A percentile compares a stretch with the other conserved stretches of the same genome.
phyloP scores from a whole-genome alignment of 2,888 invertebrate species.

The Drosophila monieri region DNA sequence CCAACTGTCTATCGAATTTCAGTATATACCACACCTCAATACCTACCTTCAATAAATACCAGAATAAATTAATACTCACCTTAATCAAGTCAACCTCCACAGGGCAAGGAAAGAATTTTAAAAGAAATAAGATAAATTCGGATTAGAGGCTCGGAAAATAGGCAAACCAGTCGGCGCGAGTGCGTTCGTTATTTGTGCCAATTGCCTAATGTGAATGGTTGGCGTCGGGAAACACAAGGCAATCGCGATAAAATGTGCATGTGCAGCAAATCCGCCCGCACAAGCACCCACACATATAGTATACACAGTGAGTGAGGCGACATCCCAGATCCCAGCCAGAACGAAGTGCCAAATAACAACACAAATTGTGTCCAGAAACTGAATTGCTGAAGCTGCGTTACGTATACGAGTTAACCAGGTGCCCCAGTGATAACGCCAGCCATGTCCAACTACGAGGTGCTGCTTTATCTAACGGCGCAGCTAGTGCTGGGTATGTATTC shows the following conservation, averaged over 20 bases:
- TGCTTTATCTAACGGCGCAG: constrained; percentile 67
- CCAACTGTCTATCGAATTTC: no score
- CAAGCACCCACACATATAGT: constrained; percentile 37
- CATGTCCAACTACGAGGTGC: constrained; percentile 59
- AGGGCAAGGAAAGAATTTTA: no score
- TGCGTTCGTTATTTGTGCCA: neutral
- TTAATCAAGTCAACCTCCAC: no score
- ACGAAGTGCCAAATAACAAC: constrained; percentile 56
- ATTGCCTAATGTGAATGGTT: constrained; percentile 15
- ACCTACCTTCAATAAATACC: no score
- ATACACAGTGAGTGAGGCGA: constrained; percentile 26
- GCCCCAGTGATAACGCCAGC: constrained; percentile 48
- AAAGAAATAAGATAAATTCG: neutral
- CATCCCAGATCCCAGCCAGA: constrained; percentile 23
- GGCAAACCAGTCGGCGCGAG: constrained; percentile 9
- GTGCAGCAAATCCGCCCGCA: constrained; percentile 60
- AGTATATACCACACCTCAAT: no score
- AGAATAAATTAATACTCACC: no score
- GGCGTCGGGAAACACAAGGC: neutral
- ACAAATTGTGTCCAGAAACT: constrained; percentile 14
- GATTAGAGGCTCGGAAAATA: constrained; percentile 13
- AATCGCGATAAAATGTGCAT: constrained; percentile 50
- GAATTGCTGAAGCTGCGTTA: constrained; percentile 41
- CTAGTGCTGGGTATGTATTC: constrained; percentile 65
- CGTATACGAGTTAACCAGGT: constrained; percentile 56